These are phyloP conservation scores for Polypterus senegalus DNA, from an alignment of 2,113 vertebrate genomes.

Conservation along the genomic window DNA sequence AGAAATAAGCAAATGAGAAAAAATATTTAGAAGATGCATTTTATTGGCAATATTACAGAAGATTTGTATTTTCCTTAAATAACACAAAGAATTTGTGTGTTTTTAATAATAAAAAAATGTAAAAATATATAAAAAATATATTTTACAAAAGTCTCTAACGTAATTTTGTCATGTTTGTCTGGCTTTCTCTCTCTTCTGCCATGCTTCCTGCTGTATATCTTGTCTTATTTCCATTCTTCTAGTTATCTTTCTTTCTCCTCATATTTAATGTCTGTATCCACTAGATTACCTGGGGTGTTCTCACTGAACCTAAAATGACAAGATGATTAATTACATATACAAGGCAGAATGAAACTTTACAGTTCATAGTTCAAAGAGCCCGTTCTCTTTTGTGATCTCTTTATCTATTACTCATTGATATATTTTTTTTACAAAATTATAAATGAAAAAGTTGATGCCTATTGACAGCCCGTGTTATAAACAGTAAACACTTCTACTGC, in stretches of 20 bases:
- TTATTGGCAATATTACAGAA: constrained; percentile 11
- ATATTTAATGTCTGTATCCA: constrained; percentile 19
- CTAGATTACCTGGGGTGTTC: constrained; percentile 20
- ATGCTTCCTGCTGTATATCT: constrained; percentile 14
- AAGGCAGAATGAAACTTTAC: background rate
- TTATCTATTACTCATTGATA: too few relatives aligned
- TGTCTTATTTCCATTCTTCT: constrained; percentile 16
- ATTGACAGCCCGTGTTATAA: too few relatives aligned
- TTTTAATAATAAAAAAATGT: background rate
- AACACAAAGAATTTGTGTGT: constrained; percentile 4
- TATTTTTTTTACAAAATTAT: too few relatives aligned
- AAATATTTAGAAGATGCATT: constrained; percentile 7
- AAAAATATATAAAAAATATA: constrained; percentile 1
- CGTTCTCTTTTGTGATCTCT: too few relatives aligned
- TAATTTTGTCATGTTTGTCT: constrained; percentile 2
- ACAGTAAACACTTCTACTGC: too few relatives aligned
- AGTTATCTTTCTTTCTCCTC: constrained; percentile 12
- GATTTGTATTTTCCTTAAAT: background rate
- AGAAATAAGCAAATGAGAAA: constrained; percentile 2
- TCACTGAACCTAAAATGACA: constrained; percentile 22
- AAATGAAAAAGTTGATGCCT: too few relatives aligned
- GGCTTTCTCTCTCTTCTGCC: constrained; percentile 13
- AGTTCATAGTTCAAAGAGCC: too few relatives aligned
- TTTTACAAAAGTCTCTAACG: background rate
- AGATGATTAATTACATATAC: constrained; percentile 13